Evolutionary conservation across 1,140 invertebrate genomes (phyloP).

Genomic region (Leptinotarsa undecemlineata): DNA sequence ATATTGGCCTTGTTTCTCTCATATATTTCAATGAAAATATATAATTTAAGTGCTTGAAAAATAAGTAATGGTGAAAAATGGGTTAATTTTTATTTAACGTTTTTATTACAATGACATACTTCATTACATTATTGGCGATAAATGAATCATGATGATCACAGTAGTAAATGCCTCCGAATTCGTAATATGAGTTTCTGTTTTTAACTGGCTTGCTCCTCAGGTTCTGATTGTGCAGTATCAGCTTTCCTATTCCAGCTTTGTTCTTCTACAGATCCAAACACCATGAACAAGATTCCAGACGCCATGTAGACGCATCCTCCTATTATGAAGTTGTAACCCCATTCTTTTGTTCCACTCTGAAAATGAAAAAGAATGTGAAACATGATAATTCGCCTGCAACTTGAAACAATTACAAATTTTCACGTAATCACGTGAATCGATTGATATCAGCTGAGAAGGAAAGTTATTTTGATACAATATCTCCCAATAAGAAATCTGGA

Average conservation of each 20-base stretch:
- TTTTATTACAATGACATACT: too few species aligned
- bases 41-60: too few species aligned
- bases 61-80: neutral
- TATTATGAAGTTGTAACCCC: slow-evolving; percentile 66
- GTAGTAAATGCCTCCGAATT: too few species aligned
- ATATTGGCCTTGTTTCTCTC: too few species aligned
- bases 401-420: neutral
- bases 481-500: too few species aligned
- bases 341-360: slow-evolving; percentile 63
- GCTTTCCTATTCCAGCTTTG: slow-evolving; percentile 56
- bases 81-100: too few species aligned
- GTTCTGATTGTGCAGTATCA: neutral
- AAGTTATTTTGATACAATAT: too few species aligned
- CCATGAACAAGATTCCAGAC: slow-evolving; percentile 59
- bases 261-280: slow-evolving; percentile 57
- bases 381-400: neutral
- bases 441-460: too few species aligned
- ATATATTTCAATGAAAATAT: too few species aligned
- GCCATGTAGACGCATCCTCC: slow-evolving; percentile 59
- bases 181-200: too few species aligned
- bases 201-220: too few species aligned
- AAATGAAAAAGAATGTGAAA: slow-evolving; percentile 22
- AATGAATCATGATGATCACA: neutral
- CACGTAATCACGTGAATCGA: too few species aligned
- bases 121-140: neutral